Percentiles rank a stretch among this genome's conserved stretches.
phyloP scores from a whole-genome alignment of 2,113 vertebrate species.

The Macheiramphus alcinus region DNA sequence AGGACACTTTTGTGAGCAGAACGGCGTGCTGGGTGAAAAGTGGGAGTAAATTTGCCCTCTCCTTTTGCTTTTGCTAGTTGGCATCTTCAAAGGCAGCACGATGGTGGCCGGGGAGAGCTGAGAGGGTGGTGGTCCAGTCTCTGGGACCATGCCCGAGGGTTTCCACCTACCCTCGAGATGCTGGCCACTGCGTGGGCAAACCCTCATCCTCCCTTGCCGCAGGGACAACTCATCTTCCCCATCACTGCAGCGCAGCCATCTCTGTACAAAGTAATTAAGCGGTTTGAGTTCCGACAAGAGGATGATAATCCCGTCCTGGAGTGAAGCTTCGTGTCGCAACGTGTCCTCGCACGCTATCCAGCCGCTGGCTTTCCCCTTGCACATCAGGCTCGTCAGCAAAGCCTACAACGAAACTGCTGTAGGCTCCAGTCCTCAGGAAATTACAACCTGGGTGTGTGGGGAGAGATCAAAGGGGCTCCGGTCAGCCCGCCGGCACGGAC shows the following conservation, averaged over 20 bases:
- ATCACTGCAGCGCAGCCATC: rapidly evolving
- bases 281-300: not conserved
- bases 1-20: not conserved
- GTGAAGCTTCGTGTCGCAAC: not conserved
- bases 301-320: not conserved
- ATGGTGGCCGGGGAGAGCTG: not conserved
- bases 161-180: not conserved
- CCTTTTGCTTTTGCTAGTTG: not conserved
- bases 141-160: not conserved
- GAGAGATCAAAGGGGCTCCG: not conserved
- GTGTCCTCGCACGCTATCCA: not conserved
- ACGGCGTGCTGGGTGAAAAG: rapidly evolving
- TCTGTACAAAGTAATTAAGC: not conserved
- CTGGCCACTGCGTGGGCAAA: not conserved
- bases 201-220: not conserved
- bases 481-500: not conserved
- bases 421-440: not conserved
- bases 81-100: not conserved
- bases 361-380: not conserved
- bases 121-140: not conserved
- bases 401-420: not conserved
- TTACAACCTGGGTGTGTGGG: not conserved
- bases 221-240: not conserved
- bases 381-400: not conserved
- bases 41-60: not conserved